These are phyloP conservation scores for Trichonephila inaurata DNA, from an alignment of 1,140 invertebrate genomes.

Conservation along the genomic window DNA sequence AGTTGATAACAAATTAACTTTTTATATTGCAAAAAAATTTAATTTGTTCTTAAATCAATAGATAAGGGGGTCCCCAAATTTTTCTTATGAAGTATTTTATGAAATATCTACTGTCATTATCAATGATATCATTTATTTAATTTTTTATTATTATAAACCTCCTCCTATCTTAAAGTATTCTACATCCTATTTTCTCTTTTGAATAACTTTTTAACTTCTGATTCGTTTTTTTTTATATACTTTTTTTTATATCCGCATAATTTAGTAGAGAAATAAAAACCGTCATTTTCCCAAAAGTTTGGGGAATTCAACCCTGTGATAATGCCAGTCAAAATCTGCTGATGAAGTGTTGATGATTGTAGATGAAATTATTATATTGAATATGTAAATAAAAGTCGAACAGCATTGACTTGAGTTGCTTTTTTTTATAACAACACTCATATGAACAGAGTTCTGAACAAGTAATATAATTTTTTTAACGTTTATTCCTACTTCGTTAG, in stretches of 20 bases:
- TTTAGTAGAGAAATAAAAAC: conserved; percentile 49
- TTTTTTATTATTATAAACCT: not conserved
- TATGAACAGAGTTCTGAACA: too few relatives aligned
- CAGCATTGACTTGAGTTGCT: conserved; percentile 1
- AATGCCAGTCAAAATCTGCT: conserved; percentile 72
- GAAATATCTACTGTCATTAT: conserved; percentile 22
- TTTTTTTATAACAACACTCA: not conserved
- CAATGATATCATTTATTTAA: conserved; percentile 19
- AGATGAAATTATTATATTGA: conserved; percentile 49
- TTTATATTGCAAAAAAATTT: not conserved
- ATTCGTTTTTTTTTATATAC: conserved; percentile 29
- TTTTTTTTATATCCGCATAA: conserved; percentile 35
- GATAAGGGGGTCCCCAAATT: not conserved
- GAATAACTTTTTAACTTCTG: conserved; percentile 29
- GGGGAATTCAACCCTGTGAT: too few relatives aligned
- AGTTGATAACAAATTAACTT: conserved; percentile 2
- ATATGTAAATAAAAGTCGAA: conserved; percentile 72
- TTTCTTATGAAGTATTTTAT: conserved; percentile 41
- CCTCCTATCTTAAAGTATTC: not conserved
- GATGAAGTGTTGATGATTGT: conserved; percentile 46
- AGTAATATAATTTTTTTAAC: too few relatives aligned
- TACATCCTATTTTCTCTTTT: conserved; percentile 49
- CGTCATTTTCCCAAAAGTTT: too few relatives aligned
- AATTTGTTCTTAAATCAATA: not conserved
- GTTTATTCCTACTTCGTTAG: too few relatives aligned